phyloP scores from a whole-genome alignment of 2,113 vertebrate species.

The Rhadina sibilatrix region DNA sequence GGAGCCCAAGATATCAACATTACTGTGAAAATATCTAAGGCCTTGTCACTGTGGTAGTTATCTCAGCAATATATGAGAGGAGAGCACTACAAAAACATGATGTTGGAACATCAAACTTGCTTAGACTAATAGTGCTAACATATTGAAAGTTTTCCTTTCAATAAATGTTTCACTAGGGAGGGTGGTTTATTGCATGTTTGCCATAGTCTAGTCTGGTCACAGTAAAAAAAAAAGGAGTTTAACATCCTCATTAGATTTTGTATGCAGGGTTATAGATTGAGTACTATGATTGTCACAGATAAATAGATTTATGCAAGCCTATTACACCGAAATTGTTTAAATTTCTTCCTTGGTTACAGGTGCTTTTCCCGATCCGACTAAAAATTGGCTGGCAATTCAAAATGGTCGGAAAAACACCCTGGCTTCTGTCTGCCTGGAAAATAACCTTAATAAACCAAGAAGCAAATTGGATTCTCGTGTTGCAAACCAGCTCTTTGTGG shows the following conservation, averaged over 20 bases:
- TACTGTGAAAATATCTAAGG: not conserved
- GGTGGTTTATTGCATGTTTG: not conserved
- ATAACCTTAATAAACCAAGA: not conserved
- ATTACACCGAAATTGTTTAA: not conserved
- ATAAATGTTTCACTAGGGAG: not conserved
- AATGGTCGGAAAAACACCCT: not conserved
- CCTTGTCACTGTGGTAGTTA: not conserved
- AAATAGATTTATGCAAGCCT: not conserved
- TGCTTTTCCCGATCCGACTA: not conserved
- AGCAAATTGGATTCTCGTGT: not conserved
- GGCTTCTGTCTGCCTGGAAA: constrained; percentile 29
- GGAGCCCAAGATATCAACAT: not conserved
- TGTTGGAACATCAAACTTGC: not conserved
- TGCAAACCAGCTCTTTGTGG: constrained; percentile 57
- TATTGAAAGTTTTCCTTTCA: not conserved
- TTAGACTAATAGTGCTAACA: not conserved
- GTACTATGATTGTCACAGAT: not conserved
- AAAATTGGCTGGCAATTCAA: constrained; percentile 52
- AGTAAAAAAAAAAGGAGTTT: not conserved
- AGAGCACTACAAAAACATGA: not conserved
- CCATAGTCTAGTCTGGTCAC: not conserved
- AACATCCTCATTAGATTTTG: not conserved
- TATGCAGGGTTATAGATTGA: not conserved
- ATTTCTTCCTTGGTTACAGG: not conserved
- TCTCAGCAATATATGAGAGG: not conserved